A percentile compares a stretch with the other conserved stretches of the same genome.
Evolutionary conservation across 2,888 invertebrate species (phyloP).

Genomic region (Hypselothyrea guttata): DNA sequence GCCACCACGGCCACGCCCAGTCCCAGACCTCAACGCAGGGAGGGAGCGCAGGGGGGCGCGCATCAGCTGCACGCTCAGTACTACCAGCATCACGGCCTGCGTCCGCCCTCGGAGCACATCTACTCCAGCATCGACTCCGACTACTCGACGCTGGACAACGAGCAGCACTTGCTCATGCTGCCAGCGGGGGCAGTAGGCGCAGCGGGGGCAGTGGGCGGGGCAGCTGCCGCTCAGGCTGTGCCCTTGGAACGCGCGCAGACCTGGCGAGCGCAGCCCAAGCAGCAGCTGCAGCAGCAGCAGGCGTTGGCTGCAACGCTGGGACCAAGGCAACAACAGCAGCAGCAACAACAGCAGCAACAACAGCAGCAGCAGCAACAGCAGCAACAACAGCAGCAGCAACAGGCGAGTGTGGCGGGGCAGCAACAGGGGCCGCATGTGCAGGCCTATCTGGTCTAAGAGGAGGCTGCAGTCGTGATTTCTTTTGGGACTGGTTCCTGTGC

Average conservation of each 20-base stretch:
- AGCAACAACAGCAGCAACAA: constrained; percentile 52
- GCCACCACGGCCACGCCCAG: constrained; percentile 86
- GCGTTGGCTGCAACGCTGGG: constrained; percentile 49
- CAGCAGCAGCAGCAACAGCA: constrained; percentile 70
- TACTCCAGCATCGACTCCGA: constrained; percentile 95
- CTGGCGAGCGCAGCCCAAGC: constrained; percentile 83
- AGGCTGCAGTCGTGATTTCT: constrained; percentile 66
- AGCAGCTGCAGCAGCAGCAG: constrained; percentile 63
- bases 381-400: constrained; percentile 44
- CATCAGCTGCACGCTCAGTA: constrained; percentile 75
- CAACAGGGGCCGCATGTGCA: constrained; percentile 82
- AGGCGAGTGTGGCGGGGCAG: constrained; percentile 70
- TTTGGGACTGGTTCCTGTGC: constrained; percentile 79
- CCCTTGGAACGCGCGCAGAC: constrained; percentile 78
- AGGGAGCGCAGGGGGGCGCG: constrained; percentile 68
- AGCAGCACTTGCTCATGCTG: constrained; percentile 82
- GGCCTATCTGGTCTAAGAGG: constrained; percentile 81
- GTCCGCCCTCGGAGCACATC: constrained; percentile 93
- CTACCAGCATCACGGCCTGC: constrained; percentile 81
- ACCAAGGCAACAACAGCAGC: constrained; percentile 37
- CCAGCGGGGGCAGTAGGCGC: constrained; percentile 54
- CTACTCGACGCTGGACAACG: constrained; percentile 84
- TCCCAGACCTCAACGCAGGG: constrained; percentile 83
- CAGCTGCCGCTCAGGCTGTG: not conserved
- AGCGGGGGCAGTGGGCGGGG: not conserved